phyloP scores from a whole-genome alignment of 1,140 invertebrate genomes.

The Galendromus occidentalis region DNA sequence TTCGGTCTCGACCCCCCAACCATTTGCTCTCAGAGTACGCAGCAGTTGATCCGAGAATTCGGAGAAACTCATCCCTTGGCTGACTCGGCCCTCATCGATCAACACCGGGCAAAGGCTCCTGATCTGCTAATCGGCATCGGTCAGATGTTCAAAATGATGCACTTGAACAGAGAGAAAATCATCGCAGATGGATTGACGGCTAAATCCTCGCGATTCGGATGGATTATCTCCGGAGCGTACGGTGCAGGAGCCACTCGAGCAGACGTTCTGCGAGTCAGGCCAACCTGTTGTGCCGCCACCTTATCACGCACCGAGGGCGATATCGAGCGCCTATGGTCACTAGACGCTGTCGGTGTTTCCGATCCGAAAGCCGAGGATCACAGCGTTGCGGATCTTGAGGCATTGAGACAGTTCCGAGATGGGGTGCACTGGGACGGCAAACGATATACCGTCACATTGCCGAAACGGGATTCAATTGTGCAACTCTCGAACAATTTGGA shows the following conservation, averaged over 20 bases:
- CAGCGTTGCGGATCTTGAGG: not conserved
- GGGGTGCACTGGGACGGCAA: not conserved
- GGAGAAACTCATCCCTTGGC: not conserved
- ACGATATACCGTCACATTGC: not conserved
- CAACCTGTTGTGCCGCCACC: not conserved
- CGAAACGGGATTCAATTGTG: not conserved
- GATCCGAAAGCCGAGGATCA: not conserved
- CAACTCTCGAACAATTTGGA: not conserved
- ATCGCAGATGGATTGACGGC: not conserved
- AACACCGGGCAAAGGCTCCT: not conserved
- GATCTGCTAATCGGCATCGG: not conserved
- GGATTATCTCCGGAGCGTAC: not conserved
- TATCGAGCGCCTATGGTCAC: not conserved
- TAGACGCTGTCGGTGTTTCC: not conserved
- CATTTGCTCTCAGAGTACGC: not conserved
- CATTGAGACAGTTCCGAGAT: not conserved
- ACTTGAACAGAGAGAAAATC: not conserved
- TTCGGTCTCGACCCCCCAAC: not conserved
- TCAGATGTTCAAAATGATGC: not conserved
- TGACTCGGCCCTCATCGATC: not conserved
- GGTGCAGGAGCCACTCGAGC: not conserved
- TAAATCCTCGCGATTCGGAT: not conserved
- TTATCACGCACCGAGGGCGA: not conserved
- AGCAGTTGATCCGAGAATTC: not conserved
- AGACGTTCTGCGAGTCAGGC: not conserved